Evolutionary conservation across 2,797 vertebrate genomes (phyloP).

Genomic region (Coluber constrictor): DNA sequence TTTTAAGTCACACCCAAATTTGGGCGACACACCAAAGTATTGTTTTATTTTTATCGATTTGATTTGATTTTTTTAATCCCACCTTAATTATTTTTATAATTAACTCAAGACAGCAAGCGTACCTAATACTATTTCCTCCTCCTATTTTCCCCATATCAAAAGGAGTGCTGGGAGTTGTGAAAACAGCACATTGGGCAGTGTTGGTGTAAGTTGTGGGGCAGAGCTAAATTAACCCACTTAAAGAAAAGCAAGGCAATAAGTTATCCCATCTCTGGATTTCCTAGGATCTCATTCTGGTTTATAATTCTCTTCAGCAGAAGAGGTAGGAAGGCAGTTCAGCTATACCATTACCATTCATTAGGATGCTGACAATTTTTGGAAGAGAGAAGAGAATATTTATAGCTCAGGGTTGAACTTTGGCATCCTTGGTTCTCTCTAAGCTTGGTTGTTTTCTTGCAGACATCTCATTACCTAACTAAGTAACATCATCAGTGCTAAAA

Average conservation of each 20-base stretch:
- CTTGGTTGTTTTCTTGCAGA: neutral
- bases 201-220: neutral
- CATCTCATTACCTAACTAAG: neutral
- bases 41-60: neutral
- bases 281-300: neutral
- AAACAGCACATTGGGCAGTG: neutral
- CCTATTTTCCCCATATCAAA: neutral
- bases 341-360: neutral
- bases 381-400: neutral
- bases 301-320: neutral
- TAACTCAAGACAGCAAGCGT: neutral
- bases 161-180: neutral
- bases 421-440: neutral
- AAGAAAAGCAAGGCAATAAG: neutral
- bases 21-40: neutral
- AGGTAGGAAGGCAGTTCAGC: neutral
- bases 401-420: too few species aligned
- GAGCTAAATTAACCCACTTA: neutral
- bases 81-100: neutral
- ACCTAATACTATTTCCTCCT: neutral
- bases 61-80: neutral
- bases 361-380: neutral
- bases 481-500: neutral
- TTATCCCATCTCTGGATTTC: neutral
- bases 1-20: neutral